Conservation (phyloP, 2,797 vertebrate species). For the Myoxocephalus aenaeus region DNA sequence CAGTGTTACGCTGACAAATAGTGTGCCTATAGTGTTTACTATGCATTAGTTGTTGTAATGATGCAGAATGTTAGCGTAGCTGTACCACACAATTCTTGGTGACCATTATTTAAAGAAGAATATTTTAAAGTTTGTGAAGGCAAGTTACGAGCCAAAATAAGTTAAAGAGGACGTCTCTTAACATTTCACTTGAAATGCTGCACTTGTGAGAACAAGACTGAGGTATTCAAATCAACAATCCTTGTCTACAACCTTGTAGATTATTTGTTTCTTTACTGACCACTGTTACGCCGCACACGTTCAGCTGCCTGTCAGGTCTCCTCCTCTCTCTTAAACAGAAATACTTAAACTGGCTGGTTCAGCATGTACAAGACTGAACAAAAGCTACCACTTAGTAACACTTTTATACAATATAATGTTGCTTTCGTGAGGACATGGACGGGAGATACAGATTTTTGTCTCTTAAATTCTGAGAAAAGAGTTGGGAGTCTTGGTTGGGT, state of each 20-base stretch:
- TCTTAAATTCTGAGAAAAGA: constrained; percentile 8
- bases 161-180: background rate
- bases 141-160: background rate
- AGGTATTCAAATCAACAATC: constrained; percentile 11
- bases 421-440: constrained; percentile 21
- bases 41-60: constrained; percentile 11
- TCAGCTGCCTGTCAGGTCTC: constrained; percentile 4
- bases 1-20: constrained; percentile 46
- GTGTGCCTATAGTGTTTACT: background rate
- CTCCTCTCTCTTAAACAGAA: background rate
- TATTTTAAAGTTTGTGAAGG: background rate
- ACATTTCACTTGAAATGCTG: background rate
- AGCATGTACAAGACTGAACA: background rate
- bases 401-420: background rate
- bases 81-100: background rate
- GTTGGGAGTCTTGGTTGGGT: constrained; percentile 35
- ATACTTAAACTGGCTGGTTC: constrained; percentile 2
- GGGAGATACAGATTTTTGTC: background rate
- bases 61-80: constrained; percentile 10
- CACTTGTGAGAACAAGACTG: background rate
- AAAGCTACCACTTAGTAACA: constrained; percentile 13
- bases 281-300: background rate
- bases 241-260: background rate
- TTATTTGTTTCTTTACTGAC: background rate
- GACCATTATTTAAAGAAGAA: background rate